Evolutionary conservation across 2,113 vertebrate species (phyloP).

Genomic region (Mus pahari): DNA sequence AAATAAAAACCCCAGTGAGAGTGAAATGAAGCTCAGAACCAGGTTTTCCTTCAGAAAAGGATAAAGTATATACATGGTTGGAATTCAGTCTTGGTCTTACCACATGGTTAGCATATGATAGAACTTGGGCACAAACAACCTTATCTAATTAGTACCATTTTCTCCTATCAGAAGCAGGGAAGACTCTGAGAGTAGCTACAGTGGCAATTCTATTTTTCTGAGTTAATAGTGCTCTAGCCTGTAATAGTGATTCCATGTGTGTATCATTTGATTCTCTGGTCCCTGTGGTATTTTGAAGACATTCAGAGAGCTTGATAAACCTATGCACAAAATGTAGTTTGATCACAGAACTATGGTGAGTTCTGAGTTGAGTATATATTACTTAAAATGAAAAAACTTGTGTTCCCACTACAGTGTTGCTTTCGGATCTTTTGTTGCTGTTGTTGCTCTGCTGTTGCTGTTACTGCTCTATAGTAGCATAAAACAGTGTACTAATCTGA

Average conservation of each 20-base stretch:
- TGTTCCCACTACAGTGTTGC: neutral
- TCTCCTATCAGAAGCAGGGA: neutral
- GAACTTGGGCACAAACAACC: neutral
- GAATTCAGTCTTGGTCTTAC: neutral
- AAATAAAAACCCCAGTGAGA: neutral
- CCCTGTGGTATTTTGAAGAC: neutral
- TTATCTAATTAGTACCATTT: neutral
- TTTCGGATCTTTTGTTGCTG: neutral
- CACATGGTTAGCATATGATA: neutral
- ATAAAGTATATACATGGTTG: neutral
- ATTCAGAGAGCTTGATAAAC: neutral
- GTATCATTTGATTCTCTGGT: neutral
- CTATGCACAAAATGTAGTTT: neutral
- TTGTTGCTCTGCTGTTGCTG: neutral
- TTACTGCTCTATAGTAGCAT: neutral
- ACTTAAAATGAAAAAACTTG: neutral
- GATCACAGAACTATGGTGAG: neutral
- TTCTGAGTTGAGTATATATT: neutral
- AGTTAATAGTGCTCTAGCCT: neutral
- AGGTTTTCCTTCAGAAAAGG: constrained; percentile 29
- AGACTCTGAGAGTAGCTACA: neutral
- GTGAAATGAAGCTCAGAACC: neutral
- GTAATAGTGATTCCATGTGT: neutral
- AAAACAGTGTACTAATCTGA: neutral
- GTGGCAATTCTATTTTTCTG: neutral